Evolutionary conservation across 2,113 vertebrate species (phyloP).

Genomic region (Petrocephalus zakoni): DNA sequence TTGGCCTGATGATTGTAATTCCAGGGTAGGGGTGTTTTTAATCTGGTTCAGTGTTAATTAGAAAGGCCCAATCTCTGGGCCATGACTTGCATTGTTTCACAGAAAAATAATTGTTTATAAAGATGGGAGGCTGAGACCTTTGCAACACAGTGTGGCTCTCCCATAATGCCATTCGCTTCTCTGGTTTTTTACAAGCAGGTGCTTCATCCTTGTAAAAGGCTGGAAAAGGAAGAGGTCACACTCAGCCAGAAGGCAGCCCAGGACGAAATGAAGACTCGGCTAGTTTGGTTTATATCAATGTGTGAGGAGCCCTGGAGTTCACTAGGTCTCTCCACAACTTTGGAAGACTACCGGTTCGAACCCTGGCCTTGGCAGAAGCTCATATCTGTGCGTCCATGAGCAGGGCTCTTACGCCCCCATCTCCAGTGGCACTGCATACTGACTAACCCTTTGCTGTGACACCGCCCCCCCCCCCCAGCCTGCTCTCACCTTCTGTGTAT

Average conservation of each 20-base stretch:
- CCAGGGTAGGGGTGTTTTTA: slow-evolving; percentile 21
- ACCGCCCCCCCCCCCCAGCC: neutral
- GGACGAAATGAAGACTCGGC: neutral
- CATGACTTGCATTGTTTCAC: slow-evolving; percentile 30
- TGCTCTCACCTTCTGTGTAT: neutral
- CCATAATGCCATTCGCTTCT: slow-evolving; percentile 34
- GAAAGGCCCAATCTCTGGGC: slow-evolving; percentile 27
- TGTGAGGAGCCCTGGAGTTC: neutral
- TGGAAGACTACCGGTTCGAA: neutral
- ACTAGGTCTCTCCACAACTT: neutral
- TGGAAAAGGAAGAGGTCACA: neutral
- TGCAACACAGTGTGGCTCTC: slow-evolving; percentile 31
- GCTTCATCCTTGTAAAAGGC: slow-evolving; percentile 24
- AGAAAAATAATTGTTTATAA: slow-evolving; percentile 31
- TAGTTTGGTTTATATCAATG: neutral
- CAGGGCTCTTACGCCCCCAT: neutral
- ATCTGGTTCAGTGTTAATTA: slow-evolving; percentile 31
- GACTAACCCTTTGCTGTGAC: neutral
- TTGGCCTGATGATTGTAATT: slow-evolving; percentile 26
- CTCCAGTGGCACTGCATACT: neutral
- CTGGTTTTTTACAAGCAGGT: slow-evolving; percentile 35
- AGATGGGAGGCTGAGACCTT: slow-evolving; percentile 20
- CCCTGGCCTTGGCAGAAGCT: neutral
- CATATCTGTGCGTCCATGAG: neutral
- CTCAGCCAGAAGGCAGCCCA: too few relatives aligned